Conservation (phyloP, 2,797 vertebrate species). For the Tamandua tetradactyla region DNA sequence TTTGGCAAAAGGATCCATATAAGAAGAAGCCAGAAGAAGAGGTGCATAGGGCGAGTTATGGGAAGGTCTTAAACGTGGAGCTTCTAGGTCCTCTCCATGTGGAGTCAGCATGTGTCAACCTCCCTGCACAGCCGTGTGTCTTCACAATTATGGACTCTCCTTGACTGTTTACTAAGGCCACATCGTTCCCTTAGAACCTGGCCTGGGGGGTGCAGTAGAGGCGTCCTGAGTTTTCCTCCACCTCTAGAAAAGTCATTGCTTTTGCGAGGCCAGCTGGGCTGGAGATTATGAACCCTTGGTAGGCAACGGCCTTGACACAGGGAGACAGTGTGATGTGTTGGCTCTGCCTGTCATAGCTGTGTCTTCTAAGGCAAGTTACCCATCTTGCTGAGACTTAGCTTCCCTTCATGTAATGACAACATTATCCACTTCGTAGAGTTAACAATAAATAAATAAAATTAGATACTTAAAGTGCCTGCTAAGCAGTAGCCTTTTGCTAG, state of each 20-base stretch:
- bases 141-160: no score
- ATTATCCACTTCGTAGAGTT: background rate
- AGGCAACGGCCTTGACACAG: background rate
- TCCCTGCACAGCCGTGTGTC: no score
- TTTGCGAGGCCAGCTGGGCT: background rate
- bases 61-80: no score
- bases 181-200: background rate
- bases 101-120: no score
- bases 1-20: no score
- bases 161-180: background rate
- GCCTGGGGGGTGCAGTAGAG: background rate
- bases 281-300: background rate
- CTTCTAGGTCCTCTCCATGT: no score
- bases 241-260: background rate
- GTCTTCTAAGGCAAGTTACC: background rate
- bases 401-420: background rate
- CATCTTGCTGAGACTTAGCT: background rate
- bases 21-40: no score
- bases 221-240: background rate
- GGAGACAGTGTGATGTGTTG: background rate
- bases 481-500: background rate
- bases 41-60: no score
- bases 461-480: background rate
- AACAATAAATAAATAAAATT: background rate
- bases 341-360: background rate